Evolutionary conservation across 2,888 invertebrate species (phyloP), one percentile per base, ranked within the genome.

Genomic region (Campoplex capitator): DNA sequence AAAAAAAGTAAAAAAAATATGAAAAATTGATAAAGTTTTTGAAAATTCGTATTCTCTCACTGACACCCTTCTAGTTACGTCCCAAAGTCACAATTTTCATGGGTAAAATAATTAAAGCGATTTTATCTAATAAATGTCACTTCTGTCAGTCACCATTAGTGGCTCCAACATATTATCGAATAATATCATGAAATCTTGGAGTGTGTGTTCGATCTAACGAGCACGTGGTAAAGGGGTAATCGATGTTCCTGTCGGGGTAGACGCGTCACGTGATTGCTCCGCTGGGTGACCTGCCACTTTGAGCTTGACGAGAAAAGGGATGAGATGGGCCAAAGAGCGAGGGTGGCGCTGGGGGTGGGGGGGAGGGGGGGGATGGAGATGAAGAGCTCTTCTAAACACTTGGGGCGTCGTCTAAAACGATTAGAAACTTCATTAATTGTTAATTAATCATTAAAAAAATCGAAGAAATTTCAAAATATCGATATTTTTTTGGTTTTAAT

Each of bases 231-330:
- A n/a, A 28, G 78, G 78, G 38, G 77, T 78, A 78, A 83, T 83
- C 77, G 77, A 78, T 62, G 78, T 62, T 56, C 56, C 73, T 23
- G 73, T 73, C 45, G 58, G 23, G 48, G 67, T 56, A 83, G 32
- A 77, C 65, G 58, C 54, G 77, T 73, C 73, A 51, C n/a, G 62
- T 42, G 77, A 77, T 77, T 83, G 83, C 83, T 83, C 83, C 56
- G 54, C 83, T 78, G 51, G 83, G 73, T 56, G 77, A 73, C 65
- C 83, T 67, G 77, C 71, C 83, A 83, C 83, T 83, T 78, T 65
- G 83, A 78, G 73, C 51, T 78, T 78, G 83, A 83, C 77, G 73
- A 65, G 73, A 32, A 62, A 70, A 38, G 48, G 70, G 23, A 70
- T 23, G 76, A 70, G 68, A 51, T 11, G 23, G n/a, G n/a, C n/a